phyloP scores from a whole-genome alignment of 1,140 invertebrate species.

The Papilio glaucus region DNA sequence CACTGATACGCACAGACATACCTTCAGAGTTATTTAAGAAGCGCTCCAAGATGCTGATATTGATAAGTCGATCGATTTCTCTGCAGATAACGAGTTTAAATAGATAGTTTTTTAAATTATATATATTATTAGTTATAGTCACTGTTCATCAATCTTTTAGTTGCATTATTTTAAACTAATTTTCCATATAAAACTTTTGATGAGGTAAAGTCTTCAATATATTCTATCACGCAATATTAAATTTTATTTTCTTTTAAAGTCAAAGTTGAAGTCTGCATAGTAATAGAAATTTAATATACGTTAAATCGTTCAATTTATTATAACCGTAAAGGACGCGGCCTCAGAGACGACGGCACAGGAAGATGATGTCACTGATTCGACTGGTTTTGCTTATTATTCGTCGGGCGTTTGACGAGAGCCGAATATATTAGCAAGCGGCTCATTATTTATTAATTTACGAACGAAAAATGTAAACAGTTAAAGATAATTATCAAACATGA shows the following conservation, averaged over 20 bases:
- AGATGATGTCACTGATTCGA: slow-evolving; percentile 80
- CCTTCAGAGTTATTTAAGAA: neutral
- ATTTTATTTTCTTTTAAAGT: neutral
- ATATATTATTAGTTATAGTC: no score
- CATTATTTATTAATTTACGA: slow-evolving; percentile 39
- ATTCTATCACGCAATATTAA: neutral
- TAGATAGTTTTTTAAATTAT: no score
- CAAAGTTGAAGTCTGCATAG: neutral
- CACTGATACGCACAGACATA: neutral
- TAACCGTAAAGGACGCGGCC: slow-evolving; percentile 65
- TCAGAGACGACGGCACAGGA: slow-evolving; percentile 64
- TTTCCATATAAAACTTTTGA: no score
- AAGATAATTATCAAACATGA: neutral
- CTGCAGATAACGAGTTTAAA: no score
- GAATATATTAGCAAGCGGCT: slow-evolving; percentile 48
- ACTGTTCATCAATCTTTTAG: no score
- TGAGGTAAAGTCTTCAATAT: no score
- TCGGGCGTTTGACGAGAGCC: slow-evolving; percentile 58
- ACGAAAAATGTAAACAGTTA: slow-evolving; percentile 28
- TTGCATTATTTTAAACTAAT: neutral
- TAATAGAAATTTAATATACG: slow-evolving; percentile 38
- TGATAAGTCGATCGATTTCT: neutral
- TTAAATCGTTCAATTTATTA: slow-evolving; percentile 38
- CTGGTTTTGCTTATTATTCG: slow-evolving; percentile 81
- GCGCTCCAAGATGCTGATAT: slow-evolving; percentile 3